These are phyloP conservation scores for Vanessa cardui DNA, from an alignment of 2,888 invertebrate species.

Conservation along the genomic window DNA sequence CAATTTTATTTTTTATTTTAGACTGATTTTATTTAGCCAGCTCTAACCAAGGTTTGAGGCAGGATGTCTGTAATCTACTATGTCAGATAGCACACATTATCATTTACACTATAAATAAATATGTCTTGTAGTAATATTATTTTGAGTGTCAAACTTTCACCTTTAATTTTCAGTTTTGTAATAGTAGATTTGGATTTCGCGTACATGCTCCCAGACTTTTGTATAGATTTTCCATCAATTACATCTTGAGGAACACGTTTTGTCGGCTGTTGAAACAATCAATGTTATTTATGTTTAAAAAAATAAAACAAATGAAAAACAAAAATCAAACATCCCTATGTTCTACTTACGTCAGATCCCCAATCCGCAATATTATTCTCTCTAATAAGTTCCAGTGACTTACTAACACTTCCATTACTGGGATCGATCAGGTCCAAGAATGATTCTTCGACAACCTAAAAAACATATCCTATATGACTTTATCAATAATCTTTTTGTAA, in stretches of 20 bases:
- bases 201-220: slow-evolving; percentile 84
- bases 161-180: slow-evolving; percentile 73
- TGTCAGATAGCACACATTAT: too few species aligned
- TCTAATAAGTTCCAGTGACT: slow-evolving; percentile 85
- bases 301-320: background rate
- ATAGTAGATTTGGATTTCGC: slow-evolving; percentile 72
- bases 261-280: slow-evolving; percentile 61
- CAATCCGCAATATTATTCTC: slow-evolving; percentile 90
- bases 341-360: slow-evolving; percentile 89
- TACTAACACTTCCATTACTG: slow-evolving; percentile 79
- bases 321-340: background rate
- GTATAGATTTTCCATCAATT: slow-evolving; percentile 80
- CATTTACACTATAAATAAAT: background rate
- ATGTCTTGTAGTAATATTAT: background rate
- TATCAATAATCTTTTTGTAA: too few species aligned
- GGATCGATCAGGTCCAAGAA: slow-evolving; percentile 87
- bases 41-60: too few species aligned
- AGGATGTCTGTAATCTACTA: too few species aligned
- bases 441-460: slow-evolving; percentile 87
- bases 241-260: slow-evolving; percentile 79
- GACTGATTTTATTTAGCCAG: too few species aligned
- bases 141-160: slow-evolving; percentile 47
- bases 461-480: too few species aligned
- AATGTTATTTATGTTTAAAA: slow-evolving; percentile 23
- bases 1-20: too few species aligned